Base-by-base conservation (phyloP, 2,888 invertebrate genomes). In the Eilema caniola region DNA sequence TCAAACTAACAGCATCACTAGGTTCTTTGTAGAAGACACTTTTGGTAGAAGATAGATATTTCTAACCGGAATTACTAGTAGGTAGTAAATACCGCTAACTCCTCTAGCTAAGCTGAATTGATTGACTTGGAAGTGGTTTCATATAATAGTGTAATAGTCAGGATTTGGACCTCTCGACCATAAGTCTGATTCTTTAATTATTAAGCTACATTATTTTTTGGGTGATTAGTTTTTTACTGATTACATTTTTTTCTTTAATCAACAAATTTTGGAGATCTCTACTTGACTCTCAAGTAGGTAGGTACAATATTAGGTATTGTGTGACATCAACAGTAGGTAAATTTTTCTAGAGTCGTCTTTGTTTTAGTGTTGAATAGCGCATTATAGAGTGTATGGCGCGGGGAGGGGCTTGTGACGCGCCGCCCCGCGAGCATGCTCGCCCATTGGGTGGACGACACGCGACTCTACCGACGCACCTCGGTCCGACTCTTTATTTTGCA, bases 401-500 rank as follows among this genome's bases (percentile, higher is more conserved):
- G 89, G 94, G 92, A 83, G 94, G 88, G 83, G 92, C 90, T 59
- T 84, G 59, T 41, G 64, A 71, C 78, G 90, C 88, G 74, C 92
- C 94, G 93, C 94, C 94, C 84, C 86, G 85, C 69, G 67, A 84
- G 77, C 80, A 88, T 87, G 92, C 92, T 89, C 92, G 90, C 90
- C 88, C 91, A 90, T 87, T 91, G 93, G 93, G 92, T 92, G 89
- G 90, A 75, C 57, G 63, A 69, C 69, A 69, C 66, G 67, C 71
- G 61, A 33, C 69, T 67, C 28, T 47, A 56, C 59, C n/a, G 23
- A 20, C 65, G 59, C 24, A n/a, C 65, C 41, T 28, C 66, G 28
- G 25, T 31, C 24, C 16, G 57, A 62, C 23, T 60, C 25, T 25
- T 60, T 37, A 64, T 71, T 57, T 71, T 67, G 67, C 67, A 60